These are phyloP conservation scores for Engraulis encrasicolus DNA, from an alignment of 2,113 vertebrate species.

Conservation along the genomic window DNA sequence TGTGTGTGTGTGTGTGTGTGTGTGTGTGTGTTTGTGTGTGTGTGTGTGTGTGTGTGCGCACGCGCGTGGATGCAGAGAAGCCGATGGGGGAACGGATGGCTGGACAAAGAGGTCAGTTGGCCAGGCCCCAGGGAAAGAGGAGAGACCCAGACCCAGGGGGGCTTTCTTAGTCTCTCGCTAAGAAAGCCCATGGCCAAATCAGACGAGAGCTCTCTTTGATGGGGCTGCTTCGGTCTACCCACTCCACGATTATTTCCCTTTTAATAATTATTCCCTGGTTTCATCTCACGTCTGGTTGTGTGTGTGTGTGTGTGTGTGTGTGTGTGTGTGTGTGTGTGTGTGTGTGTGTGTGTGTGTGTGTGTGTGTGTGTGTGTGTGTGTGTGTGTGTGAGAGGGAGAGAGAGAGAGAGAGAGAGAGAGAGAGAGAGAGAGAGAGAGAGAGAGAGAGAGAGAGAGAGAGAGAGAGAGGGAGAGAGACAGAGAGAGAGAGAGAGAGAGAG, in stretches of 20 bases:
- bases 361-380: not conserved
- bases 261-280: slow-evolving; percentile 53
- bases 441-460: too few relatives aligned
- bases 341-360: not conserved
- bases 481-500: not conserved
- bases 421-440: not conserved
- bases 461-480: not conserved
- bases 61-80: too few relatives aligned
- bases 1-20: too few relatives aligned
- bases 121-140: too few relatives aligned
- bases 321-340: not conserved
- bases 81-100: too few relatives aligned
- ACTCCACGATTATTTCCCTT: slow-evolving; percentile 53
- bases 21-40: too few relatives aligned
- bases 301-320: slow-evolving; percentile 31
- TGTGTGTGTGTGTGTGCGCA: too few relatives aligned
- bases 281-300: slow-evolving; percentile 18
- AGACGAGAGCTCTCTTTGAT: slow-evolving; percentile 46
- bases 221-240: slow-evolving; percentile 37
- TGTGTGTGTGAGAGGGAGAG: not conserved
- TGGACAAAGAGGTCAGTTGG: too few relatives aligned
- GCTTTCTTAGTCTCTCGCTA: too few relatives aligned
- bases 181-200: slow-evolving; percentile 44
- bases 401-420: not conserved
- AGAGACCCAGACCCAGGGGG: too few relatives aligned